Conservation (phyloP, 2,888 invertebrate genomes). For the Ophion costatus region DNA sequence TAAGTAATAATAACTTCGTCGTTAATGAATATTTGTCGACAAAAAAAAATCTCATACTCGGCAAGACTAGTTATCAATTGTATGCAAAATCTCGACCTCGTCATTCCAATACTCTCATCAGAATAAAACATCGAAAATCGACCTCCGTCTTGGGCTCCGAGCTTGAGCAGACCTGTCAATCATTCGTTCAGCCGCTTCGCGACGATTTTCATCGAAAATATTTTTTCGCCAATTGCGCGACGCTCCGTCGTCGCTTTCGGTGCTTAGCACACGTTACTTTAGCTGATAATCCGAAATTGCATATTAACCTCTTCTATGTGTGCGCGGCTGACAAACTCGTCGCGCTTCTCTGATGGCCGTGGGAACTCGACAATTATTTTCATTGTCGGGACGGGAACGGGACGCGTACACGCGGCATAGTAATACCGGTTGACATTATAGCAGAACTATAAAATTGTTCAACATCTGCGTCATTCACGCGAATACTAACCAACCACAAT, state of each 20-base stretch:
- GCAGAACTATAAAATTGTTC: slow-evolving; percentile 76
- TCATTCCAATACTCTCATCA: no score
- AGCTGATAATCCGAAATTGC: slow-evolving; percentile 33
- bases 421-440: slow-evolving; percentile 50
- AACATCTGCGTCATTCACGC: slow-evolving; percentile 75
- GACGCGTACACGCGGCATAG: slow-evolving; percentile 10
- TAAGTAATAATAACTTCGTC: no score
- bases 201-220: no score
- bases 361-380: slow-evolving; percentile 80
- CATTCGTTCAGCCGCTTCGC: no score
- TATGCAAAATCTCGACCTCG: no score
- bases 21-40: no score
- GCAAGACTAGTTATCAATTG: no score
- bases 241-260: background rate
- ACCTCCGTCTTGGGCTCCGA: no score
- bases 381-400: slow-evolving; percentile 73
- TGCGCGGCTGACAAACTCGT: slow-evolving; percentile 65
- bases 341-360: slow-evolving; percentile 76
- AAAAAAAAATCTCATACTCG: no score
- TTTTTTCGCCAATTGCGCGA: no score
- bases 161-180: no score
- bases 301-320: slow-evolving; percentile 16
- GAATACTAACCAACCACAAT: slow-evolving; percentile 16
- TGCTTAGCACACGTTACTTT: background rate
- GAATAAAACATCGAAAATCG: no score